Conservation (phyloP, 2,113 vertebrate species). For the Butorides virescens region DNA sequence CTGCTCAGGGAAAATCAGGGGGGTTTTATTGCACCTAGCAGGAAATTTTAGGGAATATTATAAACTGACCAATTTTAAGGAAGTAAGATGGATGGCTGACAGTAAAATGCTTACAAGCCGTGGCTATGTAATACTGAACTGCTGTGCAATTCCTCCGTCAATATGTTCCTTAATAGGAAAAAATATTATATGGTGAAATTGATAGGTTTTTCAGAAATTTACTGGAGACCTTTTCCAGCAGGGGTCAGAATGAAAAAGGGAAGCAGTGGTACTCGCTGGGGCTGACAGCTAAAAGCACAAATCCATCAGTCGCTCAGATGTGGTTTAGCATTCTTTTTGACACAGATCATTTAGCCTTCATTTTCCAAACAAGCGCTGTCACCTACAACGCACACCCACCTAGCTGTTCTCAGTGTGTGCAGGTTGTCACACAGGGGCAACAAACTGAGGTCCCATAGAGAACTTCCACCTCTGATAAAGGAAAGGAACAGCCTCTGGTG, state of each 20-base stretch:
- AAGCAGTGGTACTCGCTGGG: background rate
- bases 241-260: background rate
- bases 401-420: background rate
- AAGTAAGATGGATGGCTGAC: background rate
- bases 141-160: background rate
- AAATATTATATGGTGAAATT: background rate
- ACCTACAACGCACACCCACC: background rate
- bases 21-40: background rate
- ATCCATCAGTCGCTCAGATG: background rate
- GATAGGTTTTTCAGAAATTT: background rate
- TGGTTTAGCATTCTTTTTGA: background rate
- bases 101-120: background rate
- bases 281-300: background rate
- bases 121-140: background rate
- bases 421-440: background rate
- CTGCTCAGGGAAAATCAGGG: background rate
- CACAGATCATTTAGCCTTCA: background rate
- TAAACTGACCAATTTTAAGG: background rate
- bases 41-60: constrained; percentile 5
- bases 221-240: background rate
- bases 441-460: background rate
- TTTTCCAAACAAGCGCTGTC: constrained; percentile 17
- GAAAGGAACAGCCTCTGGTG: background rate
- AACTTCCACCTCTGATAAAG: background rate
- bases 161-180: background rate